These are phyloP conservation scores for Euzophera pinguis DNA, from an alignment of 2,888 invertebrate genomes.

Conservation along the genomic window DNA sequence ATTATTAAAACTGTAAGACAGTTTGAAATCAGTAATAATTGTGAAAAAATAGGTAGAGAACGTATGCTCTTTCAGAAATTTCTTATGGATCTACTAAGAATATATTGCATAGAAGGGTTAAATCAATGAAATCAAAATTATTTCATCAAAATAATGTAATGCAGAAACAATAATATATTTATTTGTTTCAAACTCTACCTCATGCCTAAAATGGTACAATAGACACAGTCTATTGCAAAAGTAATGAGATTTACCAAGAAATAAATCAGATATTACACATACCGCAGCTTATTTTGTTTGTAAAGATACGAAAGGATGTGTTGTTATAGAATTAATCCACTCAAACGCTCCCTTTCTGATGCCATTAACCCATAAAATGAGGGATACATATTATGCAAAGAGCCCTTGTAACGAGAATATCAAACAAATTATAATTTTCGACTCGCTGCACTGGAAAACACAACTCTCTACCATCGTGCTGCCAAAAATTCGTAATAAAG, in stretches of 20 bases:
- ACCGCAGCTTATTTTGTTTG: neutral
- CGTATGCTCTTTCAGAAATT: too few species aligned
- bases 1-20: too few species aligned
- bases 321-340: constrained; percentile 3
- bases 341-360: constrained; percentile 11
- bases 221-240: too few species aligned
- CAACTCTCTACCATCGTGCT: constrained; percentile 10
- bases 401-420: constrained; percentile 21
- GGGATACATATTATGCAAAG: constrained; percentile 7
- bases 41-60: too few species aligned
- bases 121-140: too few species aligned
- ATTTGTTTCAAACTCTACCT: too few species aligned
- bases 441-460: constrained; percentile 34
- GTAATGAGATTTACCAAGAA: neutral
- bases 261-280: neutral
- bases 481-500: constrained; percentile 2
- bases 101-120: too few species aligned
- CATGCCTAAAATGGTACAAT: too few species aligned
- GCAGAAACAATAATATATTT: too few species aligned
- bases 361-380: constrained; percentile 13
- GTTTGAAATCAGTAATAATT: too few species aligned
- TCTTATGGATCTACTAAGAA: too few species aligned
- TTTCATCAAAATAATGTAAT: too few species aligned
- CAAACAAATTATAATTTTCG: constrained; percentile 31
- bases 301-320: neutral